Conservation (phyloP, 1,140 invertebrate species). For the Drosophila ficusphila region DNA sequence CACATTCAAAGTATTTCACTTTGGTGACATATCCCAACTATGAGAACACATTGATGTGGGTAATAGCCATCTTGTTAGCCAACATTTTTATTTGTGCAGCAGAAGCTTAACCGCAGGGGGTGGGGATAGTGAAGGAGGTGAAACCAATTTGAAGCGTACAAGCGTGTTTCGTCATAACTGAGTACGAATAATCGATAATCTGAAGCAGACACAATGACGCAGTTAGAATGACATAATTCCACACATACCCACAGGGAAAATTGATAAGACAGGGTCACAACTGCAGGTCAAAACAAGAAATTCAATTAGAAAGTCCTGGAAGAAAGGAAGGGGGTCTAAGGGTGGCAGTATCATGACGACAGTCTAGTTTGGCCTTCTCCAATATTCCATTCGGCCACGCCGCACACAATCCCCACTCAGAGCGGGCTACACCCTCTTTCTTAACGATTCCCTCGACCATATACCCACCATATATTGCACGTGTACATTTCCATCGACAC, state of each 20-base stretch:
- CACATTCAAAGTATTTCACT: too few species aligned
- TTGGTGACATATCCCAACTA: too few species aligned
- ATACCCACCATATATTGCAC: slow-evolving; percentile 38
- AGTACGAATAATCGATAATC: slow-evolving; percentile 71
- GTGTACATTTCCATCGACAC: slow-evolving; percentile 60
- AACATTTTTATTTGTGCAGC: neutral
- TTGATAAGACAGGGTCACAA: slow-evolving; percentile 58
- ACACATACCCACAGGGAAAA: slow-evolving; percentile 11
- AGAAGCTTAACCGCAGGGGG: neutral
- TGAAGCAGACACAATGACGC: slow-evolving; percentile 75
- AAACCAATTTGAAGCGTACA: slow-evolving; percentile 58
- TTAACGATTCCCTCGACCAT: slow-evolving; percentile 39
- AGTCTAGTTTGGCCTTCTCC: slow-evolving; percentile 51
- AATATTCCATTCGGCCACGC: neutral
- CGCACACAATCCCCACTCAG: neutral
- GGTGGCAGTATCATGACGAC: slow-evolving; percentile 37
- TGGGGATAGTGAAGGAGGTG: slow-evolving; percentile 3
- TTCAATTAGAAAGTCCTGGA: slow-evolving; percentile 74
- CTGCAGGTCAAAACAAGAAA: slow-evolving; percentile 52
- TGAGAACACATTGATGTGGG: too few species aligned
- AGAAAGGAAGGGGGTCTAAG: slow-evolving; percentile 4
- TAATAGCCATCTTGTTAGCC: neutral
- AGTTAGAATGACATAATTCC: slow-evolving; percentile 75
- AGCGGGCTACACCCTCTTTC: slow-evolving; percentile 9
- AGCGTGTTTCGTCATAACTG: slow-evolving; percentile 73